A percentile compares a stretch with the other conserved stretches of the same genome.
Evolutionary conservation across 1,140 invertebrate species (phyloP).

Genomic region (Xylocopa sonorina): DNA sequence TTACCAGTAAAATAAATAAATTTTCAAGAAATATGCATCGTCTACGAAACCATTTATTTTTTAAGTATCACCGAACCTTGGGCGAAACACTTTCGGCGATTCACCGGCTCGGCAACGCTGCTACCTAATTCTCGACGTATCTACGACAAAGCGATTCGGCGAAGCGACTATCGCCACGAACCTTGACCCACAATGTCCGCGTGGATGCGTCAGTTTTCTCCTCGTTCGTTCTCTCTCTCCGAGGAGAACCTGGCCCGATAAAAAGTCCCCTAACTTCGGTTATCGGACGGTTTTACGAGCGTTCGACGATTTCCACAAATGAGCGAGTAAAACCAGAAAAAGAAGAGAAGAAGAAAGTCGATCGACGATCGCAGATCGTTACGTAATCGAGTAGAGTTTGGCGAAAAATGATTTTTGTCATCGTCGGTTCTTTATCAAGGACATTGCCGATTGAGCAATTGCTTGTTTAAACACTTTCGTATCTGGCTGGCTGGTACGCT

Average conservation of each 20-base stretch:
- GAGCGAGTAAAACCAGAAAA: not conserved
- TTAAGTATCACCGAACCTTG: no score
- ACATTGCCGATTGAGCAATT: no score
- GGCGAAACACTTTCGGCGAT: not conserved
- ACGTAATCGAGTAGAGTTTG: not conserved
- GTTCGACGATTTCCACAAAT: not conserved
- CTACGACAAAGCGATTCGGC: slow-evolving; percentile 53
- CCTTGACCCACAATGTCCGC: slow-evolving; percentile 68
- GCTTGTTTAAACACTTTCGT: no score
- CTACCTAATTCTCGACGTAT: slow-evolving; percentile 56
- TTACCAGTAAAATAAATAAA: no score
- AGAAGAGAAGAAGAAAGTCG: not conserved
- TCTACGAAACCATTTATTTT: no score
- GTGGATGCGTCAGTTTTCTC: slow-evolving; percentile 53
- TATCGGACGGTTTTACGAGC: not conserved
- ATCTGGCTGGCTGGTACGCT: no score
- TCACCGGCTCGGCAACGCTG: slow-evolving; percentile 8
- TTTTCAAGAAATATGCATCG: no score
- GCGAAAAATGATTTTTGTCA: no score
- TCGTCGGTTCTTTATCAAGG: no score
- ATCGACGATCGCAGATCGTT: not conserved
- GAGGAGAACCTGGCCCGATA: slow-evolving; percentile 17
- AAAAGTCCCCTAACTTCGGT: slow-evolving; percentile 9
- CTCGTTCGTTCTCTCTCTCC: not conserved
- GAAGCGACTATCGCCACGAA: slow-evolving; percentile 61